phyloP scores from a whole-genome alignment of 2,113 vertebrate species.

The Nibea albiflora region DNA sequence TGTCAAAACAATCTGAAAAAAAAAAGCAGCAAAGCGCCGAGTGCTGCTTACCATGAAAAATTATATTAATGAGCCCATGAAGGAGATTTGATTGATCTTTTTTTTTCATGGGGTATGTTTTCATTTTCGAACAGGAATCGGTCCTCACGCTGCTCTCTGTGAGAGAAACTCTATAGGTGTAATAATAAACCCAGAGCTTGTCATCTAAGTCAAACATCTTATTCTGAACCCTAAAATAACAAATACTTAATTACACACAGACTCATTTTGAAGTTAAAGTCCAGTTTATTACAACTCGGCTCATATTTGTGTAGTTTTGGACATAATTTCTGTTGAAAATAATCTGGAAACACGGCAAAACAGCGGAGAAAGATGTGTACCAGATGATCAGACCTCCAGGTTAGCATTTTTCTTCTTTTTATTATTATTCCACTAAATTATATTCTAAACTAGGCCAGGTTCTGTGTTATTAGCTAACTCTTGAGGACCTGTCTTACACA shows the following conservation, averaged over 20 bases:
- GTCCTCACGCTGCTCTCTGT: background rate
- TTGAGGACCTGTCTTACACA: background rate
- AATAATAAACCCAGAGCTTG: slow-evolving; percentile 8
- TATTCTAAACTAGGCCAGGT: no score
- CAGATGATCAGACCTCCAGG: background rate
- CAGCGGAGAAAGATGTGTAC: background rate
- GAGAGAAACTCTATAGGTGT: slow-evolving; percentile 6
- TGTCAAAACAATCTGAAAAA: slow-evolving; percentile 36
- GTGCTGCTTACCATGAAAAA: slow-evolving; percentile 41
- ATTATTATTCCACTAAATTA: no score
- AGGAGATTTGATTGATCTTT: slow-evolving; percentile 28
- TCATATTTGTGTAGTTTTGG: background rate
- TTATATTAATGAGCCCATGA: slow-evolving; percentile 49
- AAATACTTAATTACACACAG: slow-evolving; percentile 27
- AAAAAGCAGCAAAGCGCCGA: background rate
- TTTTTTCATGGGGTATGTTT: slow-evolving; percentile 22
- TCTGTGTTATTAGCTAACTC: no score
- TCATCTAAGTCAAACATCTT: slow-evolving; percentile 23
- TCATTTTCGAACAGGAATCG: slow-evolving; percentile 27
- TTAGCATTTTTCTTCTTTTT: background rate
- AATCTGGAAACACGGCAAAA: background rate
- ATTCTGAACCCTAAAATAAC: slow-evolving; percentile 13
- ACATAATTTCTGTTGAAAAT: background rate
- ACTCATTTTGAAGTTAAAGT: background rate
- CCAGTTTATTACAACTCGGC: background rate